A percentile compares a stretch with the other conserved stretches of the same genome.
phyloP scores from a whole-genome alignment of 2,888 invertebrate species.

The Oscheius sp. region DNA sequence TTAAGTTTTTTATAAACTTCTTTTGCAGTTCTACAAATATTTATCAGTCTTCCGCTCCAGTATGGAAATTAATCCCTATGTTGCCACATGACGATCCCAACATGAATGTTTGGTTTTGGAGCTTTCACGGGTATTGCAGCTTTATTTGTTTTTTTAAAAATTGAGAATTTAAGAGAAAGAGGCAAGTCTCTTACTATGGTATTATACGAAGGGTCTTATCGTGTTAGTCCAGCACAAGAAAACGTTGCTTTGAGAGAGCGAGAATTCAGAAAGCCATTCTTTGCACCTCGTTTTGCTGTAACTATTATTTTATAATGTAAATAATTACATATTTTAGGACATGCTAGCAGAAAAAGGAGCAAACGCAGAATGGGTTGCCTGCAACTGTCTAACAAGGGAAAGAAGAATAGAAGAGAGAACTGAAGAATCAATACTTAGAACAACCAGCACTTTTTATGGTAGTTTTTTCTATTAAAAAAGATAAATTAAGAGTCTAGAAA shows the following conservation, averaged over 20 bases:
- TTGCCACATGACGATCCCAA: slow-evolving; percentile 28
- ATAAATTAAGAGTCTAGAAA: too few species aligned
- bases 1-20: background rate
- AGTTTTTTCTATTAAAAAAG: background rate
- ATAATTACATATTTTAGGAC: background rate
- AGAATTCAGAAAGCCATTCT: background rate
- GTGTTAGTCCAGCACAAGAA: slow-evolving; percentile 1
- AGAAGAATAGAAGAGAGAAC: background rate
- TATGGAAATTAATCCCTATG: slow-evolving; percentile 9
- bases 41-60: slow-evolving; percentile 2
- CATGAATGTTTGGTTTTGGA: slow-evolving; percentile 23
- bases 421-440: background rate
- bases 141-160: background rate
- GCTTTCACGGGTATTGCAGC: slow-evolving; percentile 1
- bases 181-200: slow-evolving; percentile 1
- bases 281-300: slow-evolving; percentile 3
- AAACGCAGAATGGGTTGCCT: slow-evolving; percentile 1
- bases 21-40: background rate
- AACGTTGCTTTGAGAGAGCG: slow-evolving; percentile 2
- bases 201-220: slow-evolving; percentile 16
- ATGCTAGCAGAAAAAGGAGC: background rate
- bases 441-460: too few species aligned
- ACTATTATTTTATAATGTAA: too few species aligned
- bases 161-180: background rate
- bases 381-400: slow-evolving; percentile 6